Conservation (phyloP, 2,797 vertebrate species). For the Graptemys geographica region DNA sequence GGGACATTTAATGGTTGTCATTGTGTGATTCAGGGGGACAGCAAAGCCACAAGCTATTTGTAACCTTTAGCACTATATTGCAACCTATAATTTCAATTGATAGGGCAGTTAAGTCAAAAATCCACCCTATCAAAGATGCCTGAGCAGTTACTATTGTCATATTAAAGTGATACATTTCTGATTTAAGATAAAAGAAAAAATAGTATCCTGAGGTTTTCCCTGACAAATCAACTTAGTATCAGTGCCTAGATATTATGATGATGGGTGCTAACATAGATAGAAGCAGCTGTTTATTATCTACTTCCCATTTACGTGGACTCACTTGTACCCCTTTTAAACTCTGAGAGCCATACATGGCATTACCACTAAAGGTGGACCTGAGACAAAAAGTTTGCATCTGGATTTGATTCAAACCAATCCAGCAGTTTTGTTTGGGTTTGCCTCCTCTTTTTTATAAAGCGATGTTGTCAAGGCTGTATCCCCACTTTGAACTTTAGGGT, state of each 20-base stretch:
- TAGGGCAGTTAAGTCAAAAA: neutral
- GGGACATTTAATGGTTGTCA: neutral
- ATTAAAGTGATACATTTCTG: neutral
- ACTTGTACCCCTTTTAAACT: neutral
- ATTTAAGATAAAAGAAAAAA: neutral
- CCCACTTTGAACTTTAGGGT: too few relatives aligned
- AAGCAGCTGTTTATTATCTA: neutral
- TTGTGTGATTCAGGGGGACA: neutral
- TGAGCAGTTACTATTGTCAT: neutral
- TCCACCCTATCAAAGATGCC: neutral
- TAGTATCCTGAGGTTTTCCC: neutral
- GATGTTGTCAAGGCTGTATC: too few relatives aligned
- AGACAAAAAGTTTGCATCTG: neutral
- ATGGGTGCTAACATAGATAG: rapidly evolving
- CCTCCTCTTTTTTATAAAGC: neutral
- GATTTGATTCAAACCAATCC: neutral
- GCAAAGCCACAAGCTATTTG: neutral
- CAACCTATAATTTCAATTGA: neutral
- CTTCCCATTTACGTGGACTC: neutral
- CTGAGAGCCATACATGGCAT: neutral
- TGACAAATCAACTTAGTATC: neutral
- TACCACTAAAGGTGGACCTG: too few relatives aligned
- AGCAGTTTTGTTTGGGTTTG: too few relatives aligned
- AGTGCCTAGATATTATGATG: neutral
- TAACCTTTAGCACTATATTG: too few relatives aligned